Evolutionary conservation across 2,888 invertebrate genomes (phyloP), one percentile per base, ranked within the genome.

Genomic region (Clusia tigrina): DNA sequence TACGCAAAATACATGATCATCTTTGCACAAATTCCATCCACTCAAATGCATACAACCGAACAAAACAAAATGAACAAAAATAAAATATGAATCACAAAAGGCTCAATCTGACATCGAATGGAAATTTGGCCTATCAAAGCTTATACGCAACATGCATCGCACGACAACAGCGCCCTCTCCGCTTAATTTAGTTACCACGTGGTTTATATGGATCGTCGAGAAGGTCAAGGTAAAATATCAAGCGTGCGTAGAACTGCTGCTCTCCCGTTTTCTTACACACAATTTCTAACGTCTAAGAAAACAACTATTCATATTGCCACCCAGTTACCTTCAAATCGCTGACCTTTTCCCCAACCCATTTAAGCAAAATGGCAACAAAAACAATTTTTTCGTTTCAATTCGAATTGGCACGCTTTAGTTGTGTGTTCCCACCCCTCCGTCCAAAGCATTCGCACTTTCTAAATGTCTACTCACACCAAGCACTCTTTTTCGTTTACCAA

Each of bases 91-190:
- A 1, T 20, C 15, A 78, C 69, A 77, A 77, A 89, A 97, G 90
- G 98, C 98, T 38, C 98, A 98, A 89, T 98, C 98, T 53, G 99
- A 99, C 85, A 98, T 96, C 77, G 99, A 99, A 85, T 99, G 99
- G 99, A 99, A 99, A 86, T 99, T 97, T 83, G 98, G 99, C 25
- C 85, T 99, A 78, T 98, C 98, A 60, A 99, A 99, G 85, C 87
- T 99, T 79, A 97, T 99, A 81, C 88, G 98, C 71, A 97, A 97
- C 81, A 99, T 99, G 98, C 98, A 98, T 86, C 90, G 93, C 78
- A 97, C 98, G 6, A 96, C 94, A 62, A 96, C 98, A 1, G 98
- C 99, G 1, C 98, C 99, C 0, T 94, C 98, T 15, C 99, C 99
- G 1, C 89, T 99, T 71, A 99, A 99, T 85, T 88, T 99, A 70